Evolutionary conservation across 2,888 invertebrate genomes (phyloP).

Genomic region (Didymodactylos carnosus): DNA sequence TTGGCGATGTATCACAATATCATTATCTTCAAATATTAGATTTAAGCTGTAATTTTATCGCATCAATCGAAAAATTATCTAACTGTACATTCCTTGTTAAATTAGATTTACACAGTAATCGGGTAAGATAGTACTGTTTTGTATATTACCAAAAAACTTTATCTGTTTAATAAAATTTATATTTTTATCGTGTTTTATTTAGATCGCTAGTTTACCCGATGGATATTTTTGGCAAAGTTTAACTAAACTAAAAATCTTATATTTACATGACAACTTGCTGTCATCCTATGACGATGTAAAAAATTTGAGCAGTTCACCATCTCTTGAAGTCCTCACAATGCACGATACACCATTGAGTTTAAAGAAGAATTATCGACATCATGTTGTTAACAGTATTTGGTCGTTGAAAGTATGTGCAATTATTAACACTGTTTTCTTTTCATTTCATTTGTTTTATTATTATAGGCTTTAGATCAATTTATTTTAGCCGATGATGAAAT

Average conservation of each 20-base stretch:
- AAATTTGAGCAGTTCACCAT: constrained; percentile 23
- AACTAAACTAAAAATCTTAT: constrained; percentile 23
- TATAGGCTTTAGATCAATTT: constrained; percentile 26
- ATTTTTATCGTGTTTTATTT: constrained; percentile 13
- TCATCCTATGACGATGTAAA: constrained; percentile 27
- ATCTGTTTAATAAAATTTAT: background rate
- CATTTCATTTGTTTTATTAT: background rate
- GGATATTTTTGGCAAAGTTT: constrained; percentile 27
- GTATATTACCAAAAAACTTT: background rate
- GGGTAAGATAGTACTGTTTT: constrained; percentile 21
- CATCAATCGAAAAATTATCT: constrained; percentile 19
- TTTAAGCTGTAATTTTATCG: background rate
- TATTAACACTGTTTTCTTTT: background rate
- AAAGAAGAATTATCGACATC: constrained; percentile 30
- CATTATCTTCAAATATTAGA: background rate
- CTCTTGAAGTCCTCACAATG: constrained; percentile 23
- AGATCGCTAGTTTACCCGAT: constrained; percentile 26
- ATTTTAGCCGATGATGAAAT: constrained; percentile 34
- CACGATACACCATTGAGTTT: constrained; percentile 31
- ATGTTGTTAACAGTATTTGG: constrained; percentile 32
- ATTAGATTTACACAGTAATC: constrained; percentile 29
- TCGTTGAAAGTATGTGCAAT: constrained; percentile 19
- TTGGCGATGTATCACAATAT: background rate
- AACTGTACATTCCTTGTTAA: constrained; percentile 26
- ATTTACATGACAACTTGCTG: constrained; percentile 33